Evolutionary conservation across 2,797 vertebrate species (phyloP), one percentile per base, ranked within the genome.

Genomic region (Cossypha niveicapilla): DNA sequence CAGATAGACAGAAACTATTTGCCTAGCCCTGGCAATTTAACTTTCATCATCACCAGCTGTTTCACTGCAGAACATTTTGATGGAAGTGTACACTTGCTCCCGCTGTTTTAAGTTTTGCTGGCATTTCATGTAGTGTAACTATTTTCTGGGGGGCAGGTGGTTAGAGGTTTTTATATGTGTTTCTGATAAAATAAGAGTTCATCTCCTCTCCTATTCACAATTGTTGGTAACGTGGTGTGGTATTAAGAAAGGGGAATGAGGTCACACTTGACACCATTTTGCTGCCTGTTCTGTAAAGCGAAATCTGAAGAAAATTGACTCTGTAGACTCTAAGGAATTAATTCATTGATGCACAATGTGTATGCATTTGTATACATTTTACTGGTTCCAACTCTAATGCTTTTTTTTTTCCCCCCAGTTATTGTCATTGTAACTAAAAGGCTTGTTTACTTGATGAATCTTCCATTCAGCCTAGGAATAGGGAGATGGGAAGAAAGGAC

Each of bases 191-290:
- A 53, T 25, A 44, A 78, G 51, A 70, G 19, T 34, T 41, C 12
- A 7, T 58, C 21, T 77, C n/a, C 25, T 86, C 63, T 32, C 4
- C 13, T 62, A 19, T 21, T 51, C 28, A 42, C 18, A 70, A 13
- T 25, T n/a, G 11, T 44, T 61, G 47, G 10, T 39, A 54, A 42
- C 0, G 0, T 8, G 11, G 5, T 35, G 8, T 58, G 10, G 28
- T 58, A 53, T 47, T 78, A 54, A 66, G 35, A 35, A 35, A 35
- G 17, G 22, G 24, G 57, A 72, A 60, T 21, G 35, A 67, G 9
- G 18, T 18, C 14, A 77, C 13, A 12, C 5, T 25, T 83, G 44
- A 24, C 24, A 50, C 9, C 16, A 25, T 65, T 67, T 72, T 71
- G 5, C 18, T 72, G 30, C 13, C 17, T 34, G 18, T 56, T 68